These are phyloP conservation scores for Acanthochromis polyacanthus DNA, from an alignment of 2,113 vertebrate genomes.

Conservation along the genomic window DNA sequence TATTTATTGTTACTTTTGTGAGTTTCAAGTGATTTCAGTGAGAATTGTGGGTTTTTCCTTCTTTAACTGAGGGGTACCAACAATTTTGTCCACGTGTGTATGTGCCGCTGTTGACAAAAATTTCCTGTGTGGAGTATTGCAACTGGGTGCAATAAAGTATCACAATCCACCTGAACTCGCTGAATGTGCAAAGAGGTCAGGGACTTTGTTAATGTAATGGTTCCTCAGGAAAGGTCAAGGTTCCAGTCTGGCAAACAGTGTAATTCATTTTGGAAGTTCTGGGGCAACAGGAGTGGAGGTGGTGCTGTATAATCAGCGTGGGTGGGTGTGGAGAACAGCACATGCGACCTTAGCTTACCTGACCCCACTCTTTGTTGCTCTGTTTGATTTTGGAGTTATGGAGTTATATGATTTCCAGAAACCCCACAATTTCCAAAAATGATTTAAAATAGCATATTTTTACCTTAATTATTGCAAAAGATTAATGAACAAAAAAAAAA, in stretches of 20 bases:
- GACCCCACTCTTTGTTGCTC: neutral
- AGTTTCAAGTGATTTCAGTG: too few species aligned
- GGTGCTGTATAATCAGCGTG: constrained; percentile 12
- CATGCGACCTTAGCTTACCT: neutral
- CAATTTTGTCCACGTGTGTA: too few species aligned
- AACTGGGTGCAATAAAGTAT: constrained; percentile 27
- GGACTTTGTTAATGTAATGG: constrained; percentile 49
- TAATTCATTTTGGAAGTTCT: constrained; percentile 64
- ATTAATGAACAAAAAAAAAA: too few species aligned
- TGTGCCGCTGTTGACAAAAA: neutral
- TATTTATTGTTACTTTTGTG: too few species aligned
- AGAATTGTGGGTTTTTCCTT: too few species aligned
- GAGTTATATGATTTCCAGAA: too few species aligned
- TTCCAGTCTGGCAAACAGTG: constrained; percentile 66
- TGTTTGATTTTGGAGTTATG: neutral
- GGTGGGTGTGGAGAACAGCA: neutral
- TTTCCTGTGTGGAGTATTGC: constrained; percentile 26
- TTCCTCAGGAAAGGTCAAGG: constrained; percentile 69
- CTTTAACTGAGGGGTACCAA: too few species aligned
- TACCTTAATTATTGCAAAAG: too few species aligned
- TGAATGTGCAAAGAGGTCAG: constrained; percentile 36
- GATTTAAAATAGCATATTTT: too few species aligned
- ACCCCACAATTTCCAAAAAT: too few species aligned
- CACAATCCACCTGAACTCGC: constrained; percentile 25
- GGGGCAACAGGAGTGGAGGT: neutral